These are phyloP conservation scores for Morelia viridis DNA, from an alignment of 2,797 vertebrate species.

Conservation along the genomic window DNA sequence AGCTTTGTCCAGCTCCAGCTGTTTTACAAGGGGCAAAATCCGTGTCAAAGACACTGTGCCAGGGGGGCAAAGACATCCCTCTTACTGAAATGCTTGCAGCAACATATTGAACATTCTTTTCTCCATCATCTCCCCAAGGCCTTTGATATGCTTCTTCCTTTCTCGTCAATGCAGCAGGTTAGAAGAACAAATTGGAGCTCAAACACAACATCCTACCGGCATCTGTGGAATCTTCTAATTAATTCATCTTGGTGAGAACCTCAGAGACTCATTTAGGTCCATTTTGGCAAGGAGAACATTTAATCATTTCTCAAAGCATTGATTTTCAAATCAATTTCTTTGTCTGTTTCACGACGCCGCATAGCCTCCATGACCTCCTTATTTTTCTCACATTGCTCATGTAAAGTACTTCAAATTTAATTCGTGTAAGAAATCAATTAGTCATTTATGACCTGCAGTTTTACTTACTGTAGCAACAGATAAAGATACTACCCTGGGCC, in stretches of 20 bases:
- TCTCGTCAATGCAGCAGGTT: constrained; percentile 27
- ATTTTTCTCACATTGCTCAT: constrained; percentile 52
- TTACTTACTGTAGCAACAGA: constrained; percentile 60
- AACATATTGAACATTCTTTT: constrained; percentile 18
- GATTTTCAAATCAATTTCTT: constrained; percentile 74
- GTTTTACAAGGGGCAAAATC: neutral
- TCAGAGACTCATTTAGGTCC: constrained; percentile 70
- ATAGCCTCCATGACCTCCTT: constrained; percentile 64
- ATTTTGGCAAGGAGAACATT: constrained; percentile 68
- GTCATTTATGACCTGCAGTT: constrained; percentile 68
- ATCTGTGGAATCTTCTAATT: constrained; percentile 61
- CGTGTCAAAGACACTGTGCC: neutral
- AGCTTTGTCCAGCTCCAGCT: neutral
- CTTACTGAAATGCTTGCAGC: neutral
- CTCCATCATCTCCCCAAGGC: constrained; percentile 21
- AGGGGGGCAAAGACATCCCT: neutral
- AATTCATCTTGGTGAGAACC: constrained; percentile 64
- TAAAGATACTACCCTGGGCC: constrained; percentile 23
- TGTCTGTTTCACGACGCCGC: constrained; percentile 61
- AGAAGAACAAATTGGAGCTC: constrained; percentile 29
- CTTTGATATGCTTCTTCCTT: constrained; percentile 12
- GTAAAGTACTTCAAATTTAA: constrained; percentile 70
- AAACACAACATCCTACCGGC: constrained; percentile 15
- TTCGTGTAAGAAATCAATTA: constrained; percentile 73
- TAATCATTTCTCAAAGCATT: constrained; percentile 73